Conservation (phyloP, 1,140 invertebrate genomes). For the Bactericera cockerelli region DNA sequence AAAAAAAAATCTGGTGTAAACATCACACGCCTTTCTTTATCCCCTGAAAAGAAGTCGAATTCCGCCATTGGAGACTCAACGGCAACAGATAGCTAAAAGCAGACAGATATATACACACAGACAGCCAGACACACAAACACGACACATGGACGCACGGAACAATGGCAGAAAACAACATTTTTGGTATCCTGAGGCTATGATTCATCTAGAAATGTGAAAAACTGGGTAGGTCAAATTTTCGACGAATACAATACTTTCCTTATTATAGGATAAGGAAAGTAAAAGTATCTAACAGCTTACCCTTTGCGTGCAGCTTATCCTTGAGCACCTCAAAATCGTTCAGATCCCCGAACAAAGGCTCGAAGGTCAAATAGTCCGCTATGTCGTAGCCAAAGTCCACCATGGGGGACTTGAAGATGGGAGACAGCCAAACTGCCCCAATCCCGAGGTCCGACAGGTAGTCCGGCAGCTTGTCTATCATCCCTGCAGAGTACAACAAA, state of each 20-base stretch:
- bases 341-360: not conserved
- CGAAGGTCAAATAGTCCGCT: constrained; percentile 32
- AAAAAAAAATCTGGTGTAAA: no score
- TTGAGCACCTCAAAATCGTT: not conserved
- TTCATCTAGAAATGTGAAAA: no score
- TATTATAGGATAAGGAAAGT: no score
- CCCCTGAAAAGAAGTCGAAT: no score
- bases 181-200: no score
- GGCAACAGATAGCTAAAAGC: no score
- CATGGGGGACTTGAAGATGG: constrained; percentile 50
- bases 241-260: no score
- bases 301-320: not conserved
- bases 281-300: constrained; percentile 30
- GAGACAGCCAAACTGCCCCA: constrained; percentile 51
- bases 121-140: constrained; percentile 42
- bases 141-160: constrained; percentile 42
- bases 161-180: no score
- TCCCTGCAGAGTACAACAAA: constrained; percentile 28
- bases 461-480: constrained; percentile 38
- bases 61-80: no score
- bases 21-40: no score
- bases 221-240: no score
- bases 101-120: no score
- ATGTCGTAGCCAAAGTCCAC: constrained; percentile 59
- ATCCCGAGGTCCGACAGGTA: constrained; percentile 48